Conservation (phyloP, 2,113 vertebrate genomes). For the zebrafish (Danio rerio) region GRCz12tu NC_133199.1:20298501-20299000, state of each 20-base stretch:
- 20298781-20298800: neutral
- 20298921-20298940: neutral
- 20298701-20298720: neutral
- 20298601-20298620: neutral
- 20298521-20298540: too few species aligned
- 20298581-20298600: neutral
- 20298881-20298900: neutral
- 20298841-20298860: neutral
- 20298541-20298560: neutral
- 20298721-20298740: neutral
- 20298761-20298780: neutral
- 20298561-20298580: neutral
- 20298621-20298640: neutral
- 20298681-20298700: neutral
- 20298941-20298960: constrained; percentile 21
- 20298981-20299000: constrained; percentile 34
- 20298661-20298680: too few species aligned
- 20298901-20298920: neutral
- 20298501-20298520: too few species aligned
- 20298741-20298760: neutral
- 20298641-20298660: neutral
- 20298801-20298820: neutral
- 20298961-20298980: constrained; percentile 23
- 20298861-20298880: neutral
- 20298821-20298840: neutral